Evolutionary conservation across 2,797 vertebrate species (phyloP).

Genomic region (Emys orbicularis): DNA sequence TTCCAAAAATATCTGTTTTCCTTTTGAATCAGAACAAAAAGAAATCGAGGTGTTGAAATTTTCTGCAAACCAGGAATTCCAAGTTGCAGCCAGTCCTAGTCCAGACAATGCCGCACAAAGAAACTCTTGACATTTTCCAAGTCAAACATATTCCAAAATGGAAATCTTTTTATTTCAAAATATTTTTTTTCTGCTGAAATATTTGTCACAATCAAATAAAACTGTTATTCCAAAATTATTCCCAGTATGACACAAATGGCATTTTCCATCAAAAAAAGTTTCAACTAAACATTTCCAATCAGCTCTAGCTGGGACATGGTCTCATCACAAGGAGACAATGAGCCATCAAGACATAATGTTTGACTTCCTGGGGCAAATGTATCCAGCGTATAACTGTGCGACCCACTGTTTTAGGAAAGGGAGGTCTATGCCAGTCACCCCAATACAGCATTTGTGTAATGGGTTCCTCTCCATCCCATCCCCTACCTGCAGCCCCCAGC

Average conservation of each 20-base stretch:
- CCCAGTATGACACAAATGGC: neutral
- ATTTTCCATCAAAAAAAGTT: neutral
- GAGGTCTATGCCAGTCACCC: neutral
- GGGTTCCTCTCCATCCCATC: neutral
- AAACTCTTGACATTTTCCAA: neutral
- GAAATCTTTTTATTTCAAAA: neutral
- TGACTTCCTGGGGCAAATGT: neutral
- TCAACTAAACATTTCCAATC: neutral
- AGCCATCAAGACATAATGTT: neutral
- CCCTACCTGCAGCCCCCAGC: rapidly evolving
- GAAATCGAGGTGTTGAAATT: neutral
- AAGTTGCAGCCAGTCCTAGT: neutral
- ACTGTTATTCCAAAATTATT: neutral
- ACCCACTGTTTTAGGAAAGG: neutral
- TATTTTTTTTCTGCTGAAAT: neutral
- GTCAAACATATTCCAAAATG: neutral
- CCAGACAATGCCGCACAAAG: neutral
- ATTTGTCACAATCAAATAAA: neutral
- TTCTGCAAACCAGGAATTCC: neutral
- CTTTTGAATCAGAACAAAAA: neutral
- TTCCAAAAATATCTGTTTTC: neutral
- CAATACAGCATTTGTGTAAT: neutral
- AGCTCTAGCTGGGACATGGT: neutral
- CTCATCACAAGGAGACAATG: neutral
- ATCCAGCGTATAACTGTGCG: neutral